Conservation (phyloP, 2,888 invertebrate species). For the Sinhomidia bicolor region DNA sequence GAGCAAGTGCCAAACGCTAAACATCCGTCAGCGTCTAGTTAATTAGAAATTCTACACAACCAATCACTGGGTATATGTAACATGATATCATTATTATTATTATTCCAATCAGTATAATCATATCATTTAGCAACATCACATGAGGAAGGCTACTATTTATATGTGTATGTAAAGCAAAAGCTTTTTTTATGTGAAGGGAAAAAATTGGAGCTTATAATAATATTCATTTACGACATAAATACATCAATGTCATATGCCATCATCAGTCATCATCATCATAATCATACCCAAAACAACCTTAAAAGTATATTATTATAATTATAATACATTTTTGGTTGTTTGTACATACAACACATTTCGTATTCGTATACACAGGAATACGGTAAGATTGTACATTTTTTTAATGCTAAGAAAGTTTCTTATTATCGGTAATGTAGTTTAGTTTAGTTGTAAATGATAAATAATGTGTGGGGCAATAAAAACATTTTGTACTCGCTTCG, state of each 20-base stretch:
- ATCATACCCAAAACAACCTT: not conserved
- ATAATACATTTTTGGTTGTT: not conserved
- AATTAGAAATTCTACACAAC: not conserved
- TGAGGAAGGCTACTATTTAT: not conserved
- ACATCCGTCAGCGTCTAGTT: conserved; percentile 13
- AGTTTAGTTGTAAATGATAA: too few relatives aligned
- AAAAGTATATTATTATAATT: not conserved
- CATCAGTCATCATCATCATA: not conserved
- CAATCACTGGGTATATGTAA: not conserved
- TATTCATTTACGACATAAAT: not conserved
- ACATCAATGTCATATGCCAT: not conserved
- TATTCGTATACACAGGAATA: not conserved
- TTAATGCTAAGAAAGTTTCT: not conserved
- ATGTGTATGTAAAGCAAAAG: not conserved
- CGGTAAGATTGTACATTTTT: not conserved
- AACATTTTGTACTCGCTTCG: too few relatives aligned
- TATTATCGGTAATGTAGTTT: not conserved
- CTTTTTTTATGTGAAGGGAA: not conserved
- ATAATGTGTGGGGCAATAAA: too few relatives aligned
- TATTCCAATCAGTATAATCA: not conserved
- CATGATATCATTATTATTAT: not conserved
- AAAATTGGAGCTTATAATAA: not conserved
- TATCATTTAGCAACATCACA: not conserved
- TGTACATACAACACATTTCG: not conserved
- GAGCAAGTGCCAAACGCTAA: conserved; percentile 7